A percentile compares a stretch with the other conserved stretches of the same genome.
phyloP scores from a whole-genome alignment of 2,888 invertebrate genomes.

The Chrysotoxum bicinctum region DNA sequence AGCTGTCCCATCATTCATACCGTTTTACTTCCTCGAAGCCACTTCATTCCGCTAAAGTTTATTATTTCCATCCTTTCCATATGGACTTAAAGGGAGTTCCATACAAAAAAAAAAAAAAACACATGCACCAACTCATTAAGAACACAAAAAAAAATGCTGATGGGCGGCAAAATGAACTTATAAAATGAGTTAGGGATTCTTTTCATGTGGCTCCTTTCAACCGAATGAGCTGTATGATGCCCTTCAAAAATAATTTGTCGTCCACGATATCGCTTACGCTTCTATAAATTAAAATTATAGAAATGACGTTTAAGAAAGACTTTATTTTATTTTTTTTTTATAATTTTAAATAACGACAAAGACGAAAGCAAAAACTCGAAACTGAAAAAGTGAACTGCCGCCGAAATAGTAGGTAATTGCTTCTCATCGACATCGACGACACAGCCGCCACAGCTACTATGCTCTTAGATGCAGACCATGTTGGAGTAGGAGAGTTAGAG shows the following conservation, averaged over 20 bases:
- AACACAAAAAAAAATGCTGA: background rate
- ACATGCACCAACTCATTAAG: constrained; percentile 19
- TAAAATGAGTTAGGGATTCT: constrained; percentile 36
- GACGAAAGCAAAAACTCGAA: constrained; percentile 18
- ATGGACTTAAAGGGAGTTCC: background rate
- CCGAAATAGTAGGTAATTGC: constrained; percentile 31
- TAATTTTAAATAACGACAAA: constrained; percentile 42
- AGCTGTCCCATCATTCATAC: background rate
- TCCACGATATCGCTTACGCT: constrained; percentile 64
- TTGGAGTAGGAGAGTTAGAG: background rate
- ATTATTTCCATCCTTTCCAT: background rate
- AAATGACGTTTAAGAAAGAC: constrained; percentile 58
- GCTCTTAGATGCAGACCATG: background rate
- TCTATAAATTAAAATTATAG: constrained; percentile 56
- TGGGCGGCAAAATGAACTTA: constrained; percentile 49
- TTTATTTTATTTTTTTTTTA: constrained; percentile 10
- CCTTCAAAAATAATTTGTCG: constrained; percentile 64
- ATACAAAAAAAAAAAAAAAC: constrained; percentile 21
- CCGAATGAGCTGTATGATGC: constrained; percentile 43
- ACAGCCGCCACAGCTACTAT: background rate
- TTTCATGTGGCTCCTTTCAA: constrained; percentile 36
- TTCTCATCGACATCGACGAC: constrained; percentile 14
- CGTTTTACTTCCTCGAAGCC: background rate
- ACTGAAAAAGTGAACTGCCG: constrained; percentile 11
- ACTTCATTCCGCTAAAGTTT: background rate